A percentile compares a stretch with the other conserved stretches of the same genome.
Evolutionary conservation across 2,113 vertebrate species (phyloP).

Genomic region (Rhinolophus sinicus): DNA sequence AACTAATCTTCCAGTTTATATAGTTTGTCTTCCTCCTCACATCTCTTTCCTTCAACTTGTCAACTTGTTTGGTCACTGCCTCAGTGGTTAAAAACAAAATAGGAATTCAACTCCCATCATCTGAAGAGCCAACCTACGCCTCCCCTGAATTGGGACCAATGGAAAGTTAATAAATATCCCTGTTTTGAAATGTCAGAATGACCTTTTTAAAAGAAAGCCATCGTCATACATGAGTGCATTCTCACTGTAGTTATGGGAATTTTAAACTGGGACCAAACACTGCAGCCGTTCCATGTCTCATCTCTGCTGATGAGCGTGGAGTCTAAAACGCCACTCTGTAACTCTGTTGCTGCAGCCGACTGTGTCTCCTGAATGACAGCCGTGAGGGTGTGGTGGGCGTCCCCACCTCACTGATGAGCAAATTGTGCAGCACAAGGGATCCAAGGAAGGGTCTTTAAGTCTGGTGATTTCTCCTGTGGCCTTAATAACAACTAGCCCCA

Average conservation of each 20-base stretch:
- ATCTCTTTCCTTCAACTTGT: background rate
- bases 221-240: background rate
- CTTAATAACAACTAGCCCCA: background rate
- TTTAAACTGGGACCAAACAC: background rate
- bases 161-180: background rate
- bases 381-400: background rate
- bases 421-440: background rate
- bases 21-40: background rate
- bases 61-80: background rate
- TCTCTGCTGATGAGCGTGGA: background rate
- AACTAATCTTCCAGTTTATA: background rate
- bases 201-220: background rate
- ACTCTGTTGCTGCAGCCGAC: background rate
- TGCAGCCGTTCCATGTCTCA: background rate
- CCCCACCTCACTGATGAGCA: background rate
- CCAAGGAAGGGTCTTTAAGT: background rate
- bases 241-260: background rate
- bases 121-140: background rate
- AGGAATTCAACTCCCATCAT: background rate
- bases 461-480: background rate
- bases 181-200: background rate
- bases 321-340: background rate
- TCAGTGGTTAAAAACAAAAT: background rate
- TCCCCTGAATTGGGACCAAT: background rate
- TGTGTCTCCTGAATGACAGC: background rate